phyloP scores from a whole-genome alignment of 2,888 invertebrate species.

The Periphyllus acericola region DNA sequence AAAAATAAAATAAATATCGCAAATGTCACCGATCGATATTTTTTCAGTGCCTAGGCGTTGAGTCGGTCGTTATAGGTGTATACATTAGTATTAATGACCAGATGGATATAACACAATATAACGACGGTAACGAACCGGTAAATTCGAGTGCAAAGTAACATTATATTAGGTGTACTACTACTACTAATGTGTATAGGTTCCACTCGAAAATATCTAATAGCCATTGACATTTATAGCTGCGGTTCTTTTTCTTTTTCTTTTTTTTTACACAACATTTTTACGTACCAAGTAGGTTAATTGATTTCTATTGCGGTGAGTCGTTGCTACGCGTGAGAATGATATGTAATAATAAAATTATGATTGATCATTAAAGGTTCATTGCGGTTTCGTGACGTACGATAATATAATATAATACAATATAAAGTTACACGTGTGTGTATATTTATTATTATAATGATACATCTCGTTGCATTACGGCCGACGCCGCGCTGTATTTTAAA shows the following conservation, averaged over 20 bases:
- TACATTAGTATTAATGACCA: not conserved
- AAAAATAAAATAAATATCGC: not conserved
- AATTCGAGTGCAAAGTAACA: not conserved
- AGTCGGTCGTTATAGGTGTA: not conserved
- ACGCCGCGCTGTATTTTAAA: not conserved
- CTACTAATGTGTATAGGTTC: not conserved
- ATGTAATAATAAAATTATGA: conserved; percentile 5
- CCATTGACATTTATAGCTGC: conserved; percentile 14
- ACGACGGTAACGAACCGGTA: not conserved
- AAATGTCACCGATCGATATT: not conserved
- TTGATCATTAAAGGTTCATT: not conserved
- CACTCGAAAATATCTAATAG: not conserved
- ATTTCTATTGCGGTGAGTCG: not conserved
- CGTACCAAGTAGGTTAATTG: conserved; percentile 17
- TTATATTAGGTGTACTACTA: not conserved
- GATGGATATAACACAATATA: not conserved
- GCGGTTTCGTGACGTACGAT: not conserved
- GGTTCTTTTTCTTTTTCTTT: not conserved
- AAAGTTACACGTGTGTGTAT: not conserved
- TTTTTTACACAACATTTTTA: not conserved
- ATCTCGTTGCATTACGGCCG: not conserved
- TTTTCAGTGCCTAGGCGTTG: not conserved
- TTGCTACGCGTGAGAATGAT: not conserved
- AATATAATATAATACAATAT: not conserved
- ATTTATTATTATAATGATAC: not conserved